Evolutionary conservation across 2,888 invertebrate species (phyloP).

Genomic region (Microplitis deprimator): DNA sequence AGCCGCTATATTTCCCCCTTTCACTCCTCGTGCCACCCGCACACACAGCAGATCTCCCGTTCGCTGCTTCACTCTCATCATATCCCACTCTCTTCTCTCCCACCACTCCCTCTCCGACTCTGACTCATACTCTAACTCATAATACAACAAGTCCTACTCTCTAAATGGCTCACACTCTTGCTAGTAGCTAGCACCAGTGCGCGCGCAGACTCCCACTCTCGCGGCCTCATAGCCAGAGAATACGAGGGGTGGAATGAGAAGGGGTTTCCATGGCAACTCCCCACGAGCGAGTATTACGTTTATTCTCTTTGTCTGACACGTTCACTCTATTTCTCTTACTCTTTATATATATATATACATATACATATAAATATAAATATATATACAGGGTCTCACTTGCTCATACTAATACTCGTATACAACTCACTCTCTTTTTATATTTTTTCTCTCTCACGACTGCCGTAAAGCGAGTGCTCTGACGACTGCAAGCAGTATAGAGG

Average conservation of each 20-base stretch:
- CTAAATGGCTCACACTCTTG: conserved; percentile 2
- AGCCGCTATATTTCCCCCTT: conserved; percentile 32
- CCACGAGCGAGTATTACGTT: conserved; percentile 62
- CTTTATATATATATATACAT: conserved; percentile 32
- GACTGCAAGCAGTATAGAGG: conserved; percentile 51
- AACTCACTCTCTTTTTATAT: conserved; percentile 39
- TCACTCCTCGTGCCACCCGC: conserved; percentile 44
- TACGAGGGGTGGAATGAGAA: conserved; percentile 46
- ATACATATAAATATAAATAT: background rate
- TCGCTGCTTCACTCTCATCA: conserved; percentile 38
- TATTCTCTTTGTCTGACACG: conserved; percentile 54
- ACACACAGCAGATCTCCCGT: conserved; percentile 42
- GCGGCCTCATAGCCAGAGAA: conserved; percentile 34
- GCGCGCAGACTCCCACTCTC: conserved; percentile 47
- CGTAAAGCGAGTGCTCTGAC: conserved; percentile 47
- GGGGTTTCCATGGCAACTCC: conserved; percentile 69
- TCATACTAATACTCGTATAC: conserved; percentile 32
- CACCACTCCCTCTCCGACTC: conserved; percentile 42
- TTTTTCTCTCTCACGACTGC: conserved; percentile 37
- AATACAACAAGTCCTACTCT: conserved; percentile 22
- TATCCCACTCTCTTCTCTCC: conserved; percentile 46
- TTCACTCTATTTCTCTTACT: conserved; percentile 48
- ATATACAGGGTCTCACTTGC: conserved; percentile 35
- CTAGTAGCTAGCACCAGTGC: conserved; percentile 11
- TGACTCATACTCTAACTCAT: conserved; percentile 30